These are phyloP conservation scores for Pelodiscus sinensis DNA, from an alignment of 2,113 vertebrate species.

Conservation along the genomic window DNA sequence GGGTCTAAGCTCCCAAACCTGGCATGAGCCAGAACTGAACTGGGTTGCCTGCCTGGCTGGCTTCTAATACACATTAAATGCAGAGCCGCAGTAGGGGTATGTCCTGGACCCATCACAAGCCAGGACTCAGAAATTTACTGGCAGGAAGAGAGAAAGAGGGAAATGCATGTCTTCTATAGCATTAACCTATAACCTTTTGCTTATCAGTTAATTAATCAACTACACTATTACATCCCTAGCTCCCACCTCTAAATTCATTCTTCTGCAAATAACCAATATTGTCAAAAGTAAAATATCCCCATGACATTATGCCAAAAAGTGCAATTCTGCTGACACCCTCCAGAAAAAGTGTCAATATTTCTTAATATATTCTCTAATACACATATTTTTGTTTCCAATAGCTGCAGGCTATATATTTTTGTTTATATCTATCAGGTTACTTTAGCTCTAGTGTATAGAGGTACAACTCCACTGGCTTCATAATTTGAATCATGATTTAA, in stretches of 20 bases:
- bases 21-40: too few relatives aligned
- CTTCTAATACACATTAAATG: too few relatives aligned
- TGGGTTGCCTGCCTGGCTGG: too few relatives aligned
- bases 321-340: not conserved
- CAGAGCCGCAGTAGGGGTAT: too few relatives aligned
- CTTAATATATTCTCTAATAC: not conserved
- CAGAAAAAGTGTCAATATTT: not conserved
- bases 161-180: too few relatives aligned
- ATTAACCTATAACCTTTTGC: too few relatives aligned
- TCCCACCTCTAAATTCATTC: not conserved
- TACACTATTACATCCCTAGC: too few relatives aligned
- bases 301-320: not conserved
- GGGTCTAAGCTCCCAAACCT: too few relatives aligned
- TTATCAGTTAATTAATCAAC: too few relatives aligned
- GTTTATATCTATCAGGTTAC: not conserved
- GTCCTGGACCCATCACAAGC: too few relatives aligned
- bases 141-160: too few relatives aligned
- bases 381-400: not conserved
- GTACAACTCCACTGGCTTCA: not conserved
- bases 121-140: too few relatives aligned
- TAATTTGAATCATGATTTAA: not conserved
- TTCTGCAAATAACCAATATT: not conserved
- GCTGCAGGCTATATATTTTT: not conserved
- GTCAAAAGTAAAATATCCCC: not conserved
- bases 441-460: not conserved